Conservation (phyloP, 92 coral and sea anemone species). For the Ricordea florida region DNA sequence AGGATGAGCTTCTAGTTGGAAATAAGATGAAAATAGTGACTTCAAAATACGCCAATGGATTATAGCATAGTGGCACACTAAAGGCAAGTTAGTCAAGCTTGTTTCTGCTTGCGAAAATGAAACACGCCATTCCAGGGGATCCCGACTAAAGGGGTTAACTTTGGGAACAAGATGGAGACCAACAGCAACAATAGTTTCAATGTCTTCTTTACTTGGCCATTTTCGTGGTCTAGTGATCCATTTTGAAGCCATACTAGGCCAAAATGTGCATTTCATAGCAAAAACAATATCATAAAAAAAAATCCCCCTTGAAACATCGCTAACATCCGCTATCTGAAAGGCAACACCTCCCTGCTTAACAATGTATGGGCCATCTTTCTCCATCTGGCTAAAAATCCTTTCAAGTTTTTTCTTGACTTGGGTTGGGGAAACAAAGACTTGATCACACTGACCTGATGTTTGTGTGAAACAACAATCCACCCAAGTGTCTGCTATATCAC, state of each 20-base stretch:
- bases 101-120: conserved; percentile 39
- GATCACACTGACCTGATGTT: conserved; percentile 43
- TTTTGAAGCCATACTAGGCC: conserved; percentile 47
- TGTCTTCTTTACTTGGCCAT: conserved; percentile 41
- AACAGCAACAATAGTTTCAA: conserved; percentile 39
- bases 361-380: conserved; percentile 47
- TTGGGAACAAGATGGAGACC: conserved; percentile 39
- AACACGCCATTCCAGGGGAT: conserved; percentile 49
- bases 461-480: conserved; percentile 38
- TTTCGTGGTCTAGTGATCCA: conserved; percentile 43
- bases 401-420: conserved; percentile 46
- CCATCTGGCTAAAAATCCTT: conserved; percentile 44
- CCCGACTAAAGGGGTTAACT: conserved; percentile 21
- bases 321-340: conserved; percentile 39
- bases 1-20: conserved; percentile 27
- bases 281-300: conserved; percentile 36
- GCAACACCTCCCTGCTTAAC: conserved; percentile 47
- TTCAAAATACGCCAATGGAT: conserved; percentile 50
- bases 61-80: conserved; percentile 39
- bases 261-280: conserved; percentile 45
- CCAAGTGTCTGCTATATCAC: conserved; percentile 34
- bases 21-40: conserved; percentile 33
- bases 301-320: conserved; percentile 35
- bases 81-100: conserved; percentile 28
- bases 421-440: conserved; percentile 39